These are phyloP conservation scores for Trichogramma dendrolimi DNA, from an alignment of 2,888 invertebrate species.

Conservation along the genomic window DNA sequence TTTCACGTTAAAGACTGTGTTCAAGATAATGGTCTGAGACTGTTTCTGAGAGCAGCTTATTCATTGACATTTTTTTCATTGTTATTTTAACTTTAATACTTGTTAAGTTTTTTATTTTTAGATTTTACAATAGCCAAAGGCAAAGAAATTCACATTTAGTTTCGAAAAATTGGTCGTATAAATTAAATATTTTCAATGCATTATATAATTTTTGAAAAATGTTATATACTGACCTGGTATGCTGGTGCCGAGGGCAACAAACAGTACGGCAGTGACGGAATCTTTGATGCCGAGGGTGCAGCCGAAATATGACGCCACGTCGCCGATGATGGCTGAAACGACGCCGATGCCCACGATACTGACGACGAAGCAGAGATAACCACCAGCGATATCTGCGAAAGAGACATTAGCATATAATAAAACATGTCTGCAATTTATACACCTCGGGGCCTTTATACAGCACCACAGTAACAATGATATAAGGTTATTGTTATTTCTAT, in stretches of 20 bases:
- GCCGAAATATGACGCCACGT: constrained; percentile 95
- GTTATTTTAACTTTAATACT: too few species aligned
- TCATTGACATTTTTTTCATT: too few species aligned
- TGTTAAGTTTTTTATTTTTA: too few species aligned
- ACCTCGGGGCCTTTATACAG: too few species aligned
- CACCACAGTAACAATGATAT: too few species aligned
- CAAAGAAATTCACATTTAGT: not conserved
- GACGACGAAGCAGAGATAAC: constrained; percentile 90
- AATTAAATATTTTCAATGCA: not conserved
- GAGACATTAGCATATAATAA: not conserved
- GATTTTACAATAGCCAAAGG: too few species aligned
- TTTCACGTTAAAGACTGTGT: too few species aligned
- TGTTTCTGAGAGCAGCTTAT: too few species aligned
- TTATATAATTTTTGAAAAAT: not conserved
- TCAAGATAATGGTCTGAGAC: too few species aligned
- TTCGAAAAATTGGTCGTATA: not conserved
- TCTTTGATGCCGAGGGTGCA: constrained; percentile 96
- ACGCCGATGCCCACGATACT: constrained; percentile 90
- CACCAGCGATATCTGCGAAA: constrained; percentile 79
- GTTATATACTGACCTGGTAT: constrained; percentile 75
- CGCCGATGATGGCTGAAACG: constrained; percentile 94
- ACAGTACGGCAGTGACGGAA: constrained; percentile 93
- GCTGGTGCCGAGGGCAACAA: constrained; percentile 97
- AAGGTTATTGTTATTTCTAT: too few species aligned
- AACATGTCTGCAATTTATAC: not conserved